These are phyloP conservation scores for Stictonetta naevosa DNA, from an alignment of 2,113 vertebrate genomes.

Conservation along the genomic window DNA sequence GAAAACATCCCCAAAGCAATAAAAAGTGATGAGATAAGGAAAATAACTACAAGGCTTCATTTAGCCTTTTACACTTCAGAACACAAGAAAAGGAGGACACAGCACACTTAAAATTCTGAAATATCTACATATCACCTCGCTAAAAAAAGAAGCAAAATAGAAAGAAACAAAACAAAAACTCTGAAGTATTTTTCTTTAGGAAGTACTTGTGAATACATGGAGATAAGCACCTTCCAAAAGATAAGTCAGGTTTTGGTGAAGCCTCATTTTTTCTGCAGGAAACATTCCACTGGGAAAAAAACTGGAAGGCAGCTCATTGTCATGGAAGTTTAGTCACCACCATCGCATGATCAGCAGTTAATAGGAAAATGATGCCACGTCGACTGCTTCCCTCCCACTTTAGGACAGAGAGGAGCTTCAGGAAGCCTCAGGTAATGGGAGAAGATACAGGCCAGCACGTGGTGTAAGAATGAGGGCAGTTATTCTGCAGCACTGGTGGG, in stretches of 20 bases:
- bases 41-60: neutral
- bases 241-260: neutral
- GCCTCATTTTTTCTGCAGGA: neutral
- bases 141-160: neutral
- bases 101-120: neutral
- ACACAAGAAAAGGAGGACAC: neutral
- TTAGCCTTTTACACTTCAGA: neutral
- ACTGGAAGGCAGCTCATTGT: neutral
- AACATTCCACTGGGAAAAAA: neutral
- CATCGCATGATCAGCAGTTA: neutral
- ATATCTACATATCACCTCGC: neutral
- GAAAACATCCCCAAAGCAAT: neutral
- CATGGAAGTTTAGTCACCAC: neutral
- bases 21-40: neutral
- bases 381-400: neutral
- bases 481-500: neutral
- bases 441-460: neutral
- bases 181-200: neutral
- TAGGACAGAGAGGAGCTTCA: neutral
- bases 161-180: neutral
- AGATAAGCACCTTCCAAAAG: neutral
- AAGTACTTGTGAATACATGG: neutral
- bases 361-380: neutral
- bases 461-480: neutral
- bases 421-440: neutral